Conservation (phyloP, 2,888 invertebrate genomes). For the Helobdella robusta region DNA sequence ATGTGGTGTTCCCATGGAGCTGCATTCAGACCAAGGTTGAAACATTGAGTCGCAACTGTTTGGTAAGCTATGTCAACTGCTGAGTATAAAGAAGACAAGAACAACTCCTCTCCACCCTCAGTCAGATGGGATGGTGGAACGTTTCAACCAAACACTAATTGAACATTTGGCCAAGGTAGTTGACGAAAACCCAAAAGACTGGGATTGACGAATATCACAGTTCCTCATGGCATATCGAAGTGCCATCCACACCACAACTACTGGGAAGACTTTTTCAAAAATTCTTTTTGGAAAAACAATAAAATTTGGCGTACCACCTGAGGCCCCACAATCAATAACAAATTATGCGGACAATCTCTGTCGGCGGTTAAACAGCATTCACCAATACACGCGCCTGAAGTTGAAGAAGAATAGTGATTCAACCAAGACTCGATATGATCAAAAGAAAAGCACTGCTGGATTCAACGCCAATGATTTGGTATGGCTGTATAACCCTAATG, state of each 20-base stretch:
- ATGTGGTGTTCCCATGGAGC: not conserved
- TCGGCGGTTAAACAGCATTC: too few species aligned
- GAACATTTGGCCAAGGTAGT: not conserved
- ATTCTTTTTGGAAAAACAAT: too few species aligned
- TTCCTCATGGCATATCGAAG: not conserved
- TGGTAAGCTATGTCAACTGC: not conserved
- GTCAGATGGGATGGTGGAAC: not conserved
- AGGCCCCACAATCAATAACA: too few species aligned
- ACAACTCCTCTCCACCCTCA: not conserved
- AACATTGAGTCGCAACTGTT: not conserved
- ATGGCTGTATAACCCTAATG: too few species aligned
- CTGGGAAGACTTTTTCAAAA: too few species aligned
- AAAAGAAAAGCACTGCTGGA: too few species aligned
- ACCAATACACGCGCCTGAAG: too few species aligned
- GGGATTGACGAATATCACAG: not conserved
- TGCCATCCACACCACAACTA: not conserved
- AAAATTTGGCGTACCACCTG: too few species aligned
- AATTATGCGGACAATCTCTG: too few species aligned
- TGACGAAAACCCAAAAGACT: not conserved
- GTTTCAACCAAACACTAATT: not conserved
- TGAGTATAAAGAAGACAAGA: not conserved
- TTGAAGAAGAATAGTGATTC: too few species aligned
- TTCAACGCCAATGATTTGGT: too few species aligned
- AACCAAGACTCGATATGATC: too few species aligned
- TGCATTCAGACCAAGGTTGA: not conserved